Percentiles rank a stretch among this genome's conserved stretches.
Evolutionary conservation across 2,113 vertebrate genomes (phyloP).

Genomic region (Sebastes fasciatus): DNA sequence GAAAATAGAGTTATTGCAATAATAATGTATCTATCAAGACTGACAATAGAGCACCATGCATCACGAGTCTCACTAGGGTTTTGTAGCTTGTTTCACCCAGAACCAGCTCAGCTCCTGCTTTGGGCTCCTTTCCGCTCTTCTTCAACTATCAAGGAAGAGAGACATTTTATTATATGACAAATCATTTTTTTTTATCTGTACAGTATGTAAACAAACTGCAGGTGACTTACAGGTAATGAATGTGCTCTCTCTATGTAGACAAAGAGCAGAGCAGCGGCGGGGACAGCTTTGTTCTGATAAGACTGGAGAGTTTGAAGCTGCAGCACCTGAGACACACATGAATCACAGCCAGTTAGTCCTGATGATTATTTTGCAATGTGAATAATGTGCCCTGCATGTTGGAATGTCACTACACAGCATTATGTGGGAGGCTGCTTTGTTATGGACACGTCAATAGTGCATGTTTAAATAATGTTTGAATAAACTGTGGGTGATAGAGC

Average conservation of each 20-base stretch:
- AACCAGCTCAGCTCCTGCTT: conserved; percentile 84
- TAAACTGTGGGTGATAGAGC: not conserved
- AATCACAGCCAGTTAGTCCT: not conserved
- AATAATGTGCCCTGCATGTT: not conserved
- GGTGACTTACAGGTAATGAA: conserved; percentile 86
- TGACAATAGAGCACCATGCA: not conserved
- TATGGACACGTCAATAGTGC: not conserved
- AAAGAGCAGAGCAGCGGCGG: conserved; percentile 87
- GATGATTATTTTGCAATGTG: not conserved
- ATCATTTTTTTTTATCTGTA: not conserved
- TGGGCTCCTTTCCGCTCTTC: conserved; percentile 90
- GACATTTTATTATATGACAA: not conserved
- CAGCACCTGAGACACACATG: conserved; percentile 79
- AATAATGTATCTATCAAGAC: not conserved
- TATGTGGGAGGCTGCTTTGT: not conserved
- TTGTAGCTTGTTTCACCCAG: conserved; percentile 84
- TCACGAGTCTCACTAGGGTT: conserved; percentile 85
- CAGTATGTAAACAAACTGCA: not conserved
- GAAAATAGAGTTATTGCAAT: not conserved
- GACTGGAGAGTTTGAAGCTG: conserved; percentile 86
- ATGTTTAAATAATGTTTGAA: not conserved
- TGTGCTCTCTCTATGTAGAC: conserved; percentile 87
- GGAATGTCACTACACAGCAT: conserved; percentile 18
- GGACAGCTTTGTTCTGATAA: conserved; percentile 86
- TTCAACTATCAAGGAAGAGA: conserved; percentile 80